Evolutionary conservation across 2,888 invertebrate genomes (phyloP), one percentile per base, ranked within the genome.

Genomic region (Blomia tropicalis): DNA sequence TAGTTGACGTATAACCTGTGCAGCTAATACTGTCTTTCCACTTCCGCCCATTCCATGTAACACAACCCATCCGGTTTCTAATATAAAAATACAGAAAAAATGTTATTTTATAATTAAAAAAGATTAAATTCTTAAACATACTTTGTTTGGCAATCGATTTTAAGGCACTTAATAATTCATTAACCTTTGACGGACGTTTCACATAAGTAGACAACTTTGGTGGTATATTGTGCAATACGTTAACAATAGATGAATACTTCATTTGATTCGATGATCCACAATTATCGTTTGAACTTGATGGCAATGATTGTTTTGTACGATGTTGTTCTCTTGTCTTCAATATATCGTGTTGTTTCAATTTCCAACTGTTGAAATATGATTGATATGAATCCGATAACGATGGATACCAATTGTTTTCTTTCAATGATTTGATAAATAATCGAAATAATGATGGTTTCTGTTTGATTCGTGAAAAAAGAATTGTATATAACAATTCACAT

Each of bases 11-110:
- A 70, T 22, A 4, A 68, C 68, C 63, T 71, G 70, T 14, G 81
- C 79, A 1, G 81, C 81, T 11, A 83, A 74, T 60, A 81, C 80
- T 0, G 83, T 82, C 75, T 84, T 85, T 29, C 85, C 85, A 67
- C 79, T 81, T 1, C 85, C 85, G n/a, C 82, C 78, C 82, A 84
- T 83, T 11, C 85, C 85, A 71, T 83, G 80, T 17, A 85, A 31
- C 2, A 67, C 62, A n/a, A 68, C 43, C 67, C 67, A 69, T 31
- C 67, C 66, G 1, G 61, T 43, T 23, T 29, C 53, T 56, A 56
- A 27, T 2, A 47, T 22, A 19, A n/a, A 47, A 47, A 22, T 14
- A 22, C 4, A 5, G 22, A 14, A n/a, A 19, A 25, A 14, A 14
- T 11, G 22, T 47, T 7, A 47, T 27, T n/a, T 14, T 11, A 47